These are phyloP conservation scores for Cataglyphis cursor DNA, from an alignment of 2,888 invertebrate species.

Conservation along the genomic window DNA sequence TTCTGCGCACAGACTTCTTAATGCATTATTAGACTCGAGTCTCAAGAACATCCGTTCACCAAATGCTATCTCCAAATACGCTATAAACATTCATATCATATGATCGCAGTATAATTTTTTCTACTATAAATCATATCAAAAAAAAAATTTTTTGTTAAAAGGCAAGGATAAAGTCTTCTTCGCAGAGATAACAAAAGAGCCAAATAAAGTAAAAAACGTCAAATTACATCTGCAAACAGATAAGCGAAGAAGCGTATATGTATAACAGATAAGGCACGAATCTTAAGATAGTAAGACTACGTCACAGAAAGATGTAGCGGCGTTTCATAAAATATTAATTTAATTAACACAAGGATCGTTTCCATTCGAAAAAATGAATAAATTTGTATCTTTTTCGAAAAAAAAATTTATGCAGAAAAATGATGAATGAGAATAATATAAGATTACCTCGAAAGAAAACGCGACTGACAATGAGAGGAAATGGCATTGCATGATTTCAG, in stretches of 20 bases:
- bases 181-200: not conserved
- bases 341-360: not conserved
- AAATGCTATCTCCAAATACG: conserved; percentile 1
- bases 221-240: conserved; percentile 24
- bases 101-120: not conserved
- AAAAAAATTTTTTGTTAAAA: not conserved
- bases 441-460: not conserved
- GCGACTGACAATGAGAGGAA: not conserved
- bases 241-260: conserved; percentile 3
- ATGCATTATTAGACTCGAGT: conserved; percentile 25
- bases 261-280: conserved; percentile 15
- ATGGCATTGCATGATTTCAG: not conserved
- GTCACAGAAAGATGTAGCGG: not conserved
- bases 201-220: not conserved
- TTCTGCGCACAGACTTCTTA: conserved; percentile 43
- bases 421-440: not conserved
- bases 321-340: not conserved
- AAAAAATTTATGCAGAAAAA: not conserved
- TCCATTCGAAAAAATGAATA: not conserved
- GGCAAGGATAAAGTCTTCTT: not conserved
- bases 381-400: not conserved
- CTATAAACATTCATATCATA: conserved; percentile 5
- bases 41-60: conserved; percentile 21
- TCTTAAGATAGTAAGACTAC: not conserved
- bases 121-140: conserved; percentile 6